Evolutionary conservation across 2,888 invertebrate genomes (phyloP), one percentile per base, ranked within the genome.

Genomic region (Noctuana brunneofusca): DNA sequence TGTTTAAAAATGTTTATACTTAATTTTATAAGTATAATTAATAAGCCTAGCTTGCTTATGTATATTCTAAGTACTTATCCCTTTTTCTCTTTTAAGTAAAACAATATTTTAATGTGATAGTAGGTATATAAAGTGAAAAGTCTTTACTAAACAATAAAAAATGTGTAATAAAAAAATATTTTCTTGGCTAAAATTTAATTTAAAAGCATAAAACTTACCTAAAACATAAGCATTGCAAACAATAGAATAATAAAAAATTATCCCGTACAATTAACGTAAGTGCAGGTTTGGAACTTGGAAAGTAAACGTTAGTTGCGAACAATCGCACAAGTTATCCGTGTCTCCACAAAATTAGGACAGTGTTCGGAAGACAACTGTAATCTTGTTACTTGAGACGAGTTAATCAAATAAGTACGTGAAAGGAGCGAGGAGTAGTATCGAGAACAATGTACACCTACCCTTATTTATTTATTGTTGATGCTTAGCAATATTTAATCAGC

Each of bases 271-370:
- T 59, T 59, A 59, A 32, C 53, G 59, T 59, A 53, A 59, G 59
- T 59, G 59, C 59, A 59, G 59, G 53, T 53, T 59, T 30, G 30
- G 59, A 46, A 46, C 43, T 59, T 18, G 43, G 9, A 58, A 53
- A 59, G 59, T 59, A 59, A 59, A 59, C 53, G 53, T 53, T 59
- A 53, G 53, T 52, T 59, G 53, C 59, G 52, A 59, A 59, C 59
- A 59, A 53, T 59, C 43, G 59, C 53, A 27, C 58, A 59, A 53
- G 59, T 59, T 59, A 57, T 46, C 59, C 59, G 43, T 46, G 53
- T 59, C 59, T 53, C 41, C 46, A 41, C 53, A 46, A 59, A 59
- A 59, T 59, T 59, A 59, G 59, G 59, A 11, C 53, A 32, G 52
- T 52, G 43, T 59, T 59, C 53, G 53, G 53, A 53, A 59, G 52